Conservation (phyloP, 2,888 invertebrate species). For the Pachycephus smyrnensis region DNA sequence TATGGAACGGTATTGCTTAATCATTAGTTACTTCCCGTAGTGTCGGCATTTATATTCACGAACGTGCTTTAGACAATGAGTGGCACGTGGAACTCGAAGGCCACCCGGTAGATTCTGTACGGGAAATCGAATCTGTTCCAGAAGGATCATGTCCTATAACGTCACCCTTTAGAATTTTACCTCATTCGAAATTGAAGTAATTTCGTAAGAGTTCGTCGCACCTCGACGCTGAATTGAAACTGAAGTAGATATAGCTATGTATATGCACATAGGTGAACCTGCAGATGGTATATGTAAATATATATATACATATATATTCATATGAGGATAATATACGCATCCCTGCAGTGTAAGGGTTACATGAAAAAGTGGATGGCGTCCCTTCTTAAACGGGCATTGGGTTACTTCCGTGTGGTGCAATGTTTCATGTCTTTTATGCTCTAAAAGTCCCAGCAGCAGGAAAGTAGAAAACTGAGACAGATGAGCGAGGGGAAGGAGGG, state of each 20-base stretch:
- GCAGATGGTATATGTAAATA: background rate
- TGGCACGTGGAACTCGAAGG: background rate
- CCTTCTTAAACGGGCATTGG: conserved; percentile 13
- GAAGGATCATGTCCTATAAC: background rate
- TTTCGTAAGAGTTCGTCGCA: background rate
- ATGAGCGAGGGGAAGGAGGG: background rate
- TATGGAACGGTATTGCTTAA: background rate
- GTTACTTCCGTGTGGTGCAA: conserved; percentile 23
- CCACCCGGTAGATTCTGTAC: background rate
- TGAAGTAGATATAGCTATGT: background rate
- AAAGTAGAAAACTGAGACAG: background rate
- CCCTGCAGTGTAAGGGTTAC: background rate
- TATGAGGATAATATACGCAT: background rate
- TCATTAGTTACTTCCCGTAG: background rate
- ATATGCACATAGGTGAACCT: background rate
- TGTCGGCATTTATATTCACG: background rate
- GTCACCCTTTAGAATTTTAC: background rate
- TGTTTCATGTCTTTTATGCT: conserved; percentile 23
- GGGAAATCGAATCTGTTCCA: background rate
- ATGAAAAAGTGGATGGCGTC: background rate
- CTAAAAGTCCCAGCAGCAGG: conserved; percentile 14
- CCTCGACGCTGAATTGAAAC: conserved; percentile 2
- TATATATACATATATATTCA: no score
- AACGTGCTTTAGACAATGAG: background rate
- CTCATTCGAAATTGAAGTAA: background rate